Evolutionary conservation across 2,113 vertebrate species (phyloP).

Genomic region (Emydura subglobosa): DNA sequence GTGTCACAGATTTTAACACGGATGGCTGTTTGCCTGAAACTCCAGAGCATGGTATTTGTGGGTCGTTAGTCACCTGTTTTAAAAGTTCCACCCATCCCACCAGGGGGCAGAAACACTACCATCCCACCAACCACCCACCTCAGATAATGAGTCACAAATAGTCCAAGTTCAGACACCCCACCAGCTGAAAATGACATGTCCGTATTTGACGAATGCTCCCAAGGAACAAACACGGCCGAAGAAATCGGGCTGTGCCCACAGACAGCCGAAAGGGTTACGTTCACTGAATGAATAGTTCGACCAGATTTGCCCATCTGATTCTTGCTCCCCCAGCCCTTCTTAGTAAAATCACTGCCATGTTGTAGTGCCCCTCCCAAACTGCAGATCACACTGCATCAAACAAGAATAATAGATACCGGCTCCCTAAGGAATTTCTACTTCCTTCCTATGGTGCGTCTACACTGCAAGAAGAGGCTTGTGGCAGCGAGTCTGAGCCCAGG

Average conservation of each 20-base stretch:
- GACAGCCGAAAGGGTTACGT: too few species aligned
- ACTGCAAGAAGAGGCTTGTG: too few species aligned
- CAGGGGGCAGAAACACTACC: too few species aligned
- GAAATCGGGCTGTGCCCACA: too few species aligned
- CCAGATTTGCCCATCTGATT: not conserved
- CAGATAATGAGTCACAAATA: not conserved
- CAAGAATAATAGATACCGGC: not conserved
- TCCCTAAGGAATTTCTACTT: not conserved
- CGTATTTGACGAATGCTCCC: not conserved
- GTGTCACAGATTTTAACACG: too few species aligned
- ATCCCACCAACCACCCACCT: too few species aligned
- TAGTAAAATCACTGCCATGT: not conserved
- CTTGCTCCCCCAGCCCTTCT: not conserved
- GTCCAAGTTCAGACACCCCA: not conserved
- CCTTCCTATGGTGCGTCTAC: too few species aligned
- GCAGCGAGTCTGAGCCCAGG: too few species aligned
- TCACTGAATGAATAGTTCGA: not conserved
- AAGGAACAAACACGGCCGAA: not conserved
- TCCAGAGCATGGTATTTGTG: too few species aligned
- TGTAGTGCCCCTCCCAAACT: not conserved
- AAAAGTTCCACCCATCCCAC: too few species aligned
- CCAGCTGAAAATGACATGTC: not conserved
- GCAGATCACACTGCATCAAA: not conserved
- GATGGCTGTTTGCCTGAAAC: too few species aligned
- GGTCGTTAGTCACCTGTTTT: too few species aligned